Evolutionary conservation across 2,797 vertebrate species (phyloP).

Genomic region (Platyrinchus mystaceus): DNA sequence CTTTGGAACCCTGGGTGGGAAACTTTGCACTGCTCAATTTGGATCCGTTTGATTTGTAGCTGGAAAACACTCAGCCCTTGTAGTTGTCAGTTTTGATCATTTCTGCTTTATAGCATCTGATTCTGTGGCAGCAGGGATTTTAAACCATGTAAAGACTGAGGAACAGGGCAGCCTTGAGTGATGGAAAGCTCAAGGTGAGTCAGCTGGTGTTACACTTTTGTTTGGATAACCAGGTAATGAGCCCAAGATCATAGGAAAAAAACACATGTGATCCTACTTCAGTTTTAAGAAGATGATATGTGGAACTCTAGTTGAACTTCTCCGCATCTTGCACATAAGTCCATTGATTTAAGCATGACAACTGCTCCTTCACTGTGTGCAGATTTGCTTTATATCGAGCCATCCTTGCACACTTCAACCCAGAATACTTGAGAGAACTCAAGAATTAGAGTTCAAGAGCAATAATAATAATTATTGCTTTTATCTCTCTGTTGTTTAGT

Average conservation of each 20-base stretch:
- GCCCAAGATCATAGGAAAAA: neutral
- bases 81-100: neutral
- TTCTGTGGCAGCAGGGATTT: neutral
- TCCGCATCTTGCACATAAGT: neutral
- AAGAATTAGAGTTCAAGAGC: neutral
- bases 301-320: neutral
- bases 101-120: neutral
- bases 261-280: neutral
- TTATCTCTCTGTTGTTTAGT: neutral
- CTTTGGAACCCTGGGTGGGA: neutral
- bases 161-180: neutral
- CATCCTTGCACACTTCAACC: neutral
- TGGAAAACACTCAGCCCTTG: neutral
- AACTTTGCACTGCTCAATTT: neutral
- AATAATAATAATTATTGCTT: neutral
- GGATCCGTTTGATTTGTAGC: neutral
- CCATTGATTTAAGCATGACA: neutral
- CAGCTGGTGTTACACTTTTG: too few relatives aligned
- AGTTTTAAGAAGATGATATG: accelerated
- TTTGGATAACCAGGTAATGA: neutral
- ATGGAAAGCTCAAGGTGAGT: neutral
- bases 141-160: neutral
- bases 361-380: neutral
- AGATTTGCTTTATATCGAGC: neutral
- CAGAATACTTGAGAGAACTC: neutral